Base-by-base conservation (phyloP, 2,113 vertebrate species). In the Peucedramus taeniatus region DNA sequence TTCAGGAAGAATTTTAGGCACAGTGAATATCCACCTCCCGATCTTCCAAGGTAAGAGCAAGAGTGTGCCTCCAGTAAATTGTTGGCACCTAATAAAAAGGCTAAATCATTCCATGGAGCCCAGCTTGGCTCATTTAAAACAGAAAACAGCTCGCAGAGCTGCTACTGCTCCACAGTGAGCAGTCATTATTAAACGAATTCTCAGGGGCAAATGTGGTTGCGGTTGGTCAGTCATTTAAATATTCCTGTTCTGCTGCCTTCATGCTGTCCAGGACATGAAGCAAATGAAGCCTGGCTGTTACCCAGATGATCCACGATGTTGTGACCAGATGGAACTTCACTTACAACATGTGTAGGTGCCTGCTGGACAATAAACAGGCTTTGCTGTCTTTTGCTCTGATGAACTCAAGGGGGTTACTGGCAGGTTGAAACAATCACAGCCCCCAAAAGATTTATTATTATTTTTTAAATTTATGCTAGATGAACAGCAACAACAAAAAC, bases 221-320 rank as follows among this genome's bases (percentile, higher is more conserved):
- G 88, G 92, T 96, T 96, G 95, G 95, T 94, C 94, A 88, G 92
- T 77, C 75, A 88, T 59, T 95, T 69, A 91, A 91, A 93, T 95
- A 90, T 95, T 94, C 87, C 82, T 85, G 31, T 87, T 86, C 1
- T 35, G 50, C 92, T 93, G 90, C 90, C 84, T 92, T 78, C 90
- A 44, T 90, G 93, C 94, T 95, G 94, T 88, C 95, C 90, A 92
- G 95, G 90, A 96, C 94, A 95, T 90, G 93, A 97, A 97, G 94
- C 92, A 97, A 96, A 97, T 96, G 95, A 97, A 96, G 94, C 92
- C 94, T 97, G 95, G 95, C 94, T 97, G 93, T 93, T 96, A 91
- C 91, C 95, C 96, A 97, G 96, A 96, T 97, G 96, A 97, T 97
- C 85, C 92, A 40, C 7, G 87, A 96, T 97, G 96, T 95, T 96